Evolutionary conservation across 2,113 vertebrate species (phyloP), one percentile per base, ranked within the genome.

Genomic region (Hypanus sabinus): DNA sequence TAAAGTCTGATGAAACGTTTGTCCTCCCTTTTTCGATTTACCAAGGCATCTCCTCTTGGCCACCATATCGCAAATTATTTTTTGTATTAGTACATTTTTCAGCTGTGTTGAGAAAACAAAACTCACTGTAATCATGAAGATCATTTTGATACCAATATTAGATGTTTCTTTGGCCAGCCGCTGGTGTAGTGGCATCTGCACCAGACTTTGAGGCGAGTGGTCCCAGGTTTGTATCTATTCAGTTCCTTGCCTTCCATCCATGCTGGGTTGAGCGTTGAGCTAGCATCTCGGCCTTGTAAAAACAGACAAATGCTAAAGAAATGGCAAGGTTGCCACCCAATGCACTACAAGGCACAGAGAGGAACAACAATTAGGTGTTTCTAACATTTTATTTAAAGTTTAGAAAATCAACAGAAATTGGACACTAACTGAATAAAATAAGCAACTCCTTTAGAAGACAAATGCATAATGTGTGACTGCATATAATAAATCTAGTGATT

Each of bases 351-450:
- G 46, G 46, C 46, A 46, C 46, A 3, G 46, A 46, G 46, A 46
- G 46, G 46, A 46, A 46, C 46, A 46, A 46, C 46, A 46, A 62
- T 65, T 90, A n/a, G 30, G 12, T 5, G 6, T 65, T 60, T n/a
- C 1, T 36, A 33, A 90, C 5, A 20, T 65, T 65, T 90, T 90
- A 90, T 68, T 60, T 60, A 65, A 90, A 90, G 30, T 65, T 90
- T 90, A n/a, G 60, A 90, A 90, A 88, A 88, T 88, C 85, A 88
- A 8, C 57, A 88, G 55, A 65, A 65, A 90, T 33, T 90, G 83
- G 9, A n/a, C 57, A 88, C 57, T 60, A 88, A 22, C 46, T 88
- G 55, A 62, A 88, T 57, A 62, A 88, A 88, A 30, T 60, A 57
- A 11, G 85, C 30, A 90, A 90, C 85, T 33, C 30, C 10, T 60